Evolutionary conservation across 1,140 invertebrate species (phyloP), one percentile per base, ranked within the genome.

Genomic region (Aradophagus sp.): DNA sequence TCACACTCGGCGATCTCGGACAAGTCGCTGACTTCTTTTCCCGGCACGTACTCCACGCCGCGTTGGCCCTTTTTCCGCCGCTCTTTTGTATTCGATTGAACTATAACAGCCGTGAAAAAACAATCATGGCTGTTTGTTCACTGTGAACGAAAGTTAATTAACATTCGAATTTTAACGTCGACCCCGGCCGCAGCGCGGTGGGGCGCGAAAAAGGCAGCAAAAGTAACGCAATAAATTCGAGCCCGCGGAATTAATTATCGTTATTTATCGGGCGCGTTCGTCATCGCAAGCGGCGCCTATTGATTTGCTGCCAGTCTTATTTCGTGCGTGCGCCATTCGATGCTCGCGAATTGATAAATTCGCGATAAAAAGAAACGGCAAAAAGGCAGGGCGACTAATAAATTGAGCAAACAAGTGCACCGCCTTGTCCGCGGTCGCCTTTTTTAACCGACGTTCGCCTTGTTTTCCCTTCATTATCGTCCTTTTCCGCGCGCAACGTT

Each of bases 81-180:
- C 32, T 35, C n/a, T 53, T 45, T 59, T 61, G 34, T 59, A 35
- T 59, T 45, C 55, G 35, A 53, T 53, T 59, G 53, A 67, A 56
- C 44, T 44, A 45, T 44, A 66, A 50, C 42, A 35, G 19, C 42
- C 42, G 35, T 48, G 44, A 41, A 65, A 65, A 65, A 55, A 56
- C 52, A 66, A 52, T 58, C 62, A 50, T 36, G 20, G 16, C 62
- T n/a, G 45, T 50, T 66, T 41, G 36, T 50, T 58, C 36, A n/a
- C n/a, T n/a, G 41, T 7, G 14, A 53, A 50, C 36, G 20, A 58
- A 66, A 66, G 52, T 66, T 56, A 66, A 66, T 66, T 66, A 66
- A 56, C 62, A 58, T 44, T 42, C 45, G 52, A 47, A 55, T 55
- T 55, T 56, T 44, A 50, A 50, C 44, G 29, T 17, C 31, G 44